phyloP scores from a whole-genome alignment of 2,113 vertebrate genomes.

The Callithrix jacchus region DNA sequence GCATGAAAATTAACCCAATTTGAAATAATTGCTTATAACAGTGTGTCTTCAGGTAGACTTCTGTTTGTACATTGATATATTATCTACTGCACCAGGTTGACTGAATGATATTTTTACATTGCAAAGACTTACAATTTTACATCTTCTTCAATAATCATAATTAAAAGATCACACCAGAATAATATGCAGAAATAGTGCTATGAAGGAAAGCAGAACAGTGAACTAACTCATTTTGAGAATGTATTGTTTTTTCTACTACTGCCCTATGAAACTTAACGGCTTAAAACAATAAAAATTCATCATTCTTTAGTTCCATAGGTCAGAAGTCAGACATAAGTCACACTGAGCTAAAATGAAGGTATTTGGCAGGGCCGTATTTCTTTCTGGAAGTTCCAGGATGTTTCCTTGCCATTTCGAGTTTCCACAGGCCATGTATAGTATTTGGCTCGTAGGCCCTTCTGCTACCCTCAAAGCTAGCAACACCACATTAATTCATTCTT shows the following conservation, averaged over 20 bases:
- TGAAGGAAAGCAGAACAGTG: not conserved
- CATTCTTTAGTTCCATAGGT: not conserved
- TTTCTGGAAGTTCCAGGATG: not conserved
- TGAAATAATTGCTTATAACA: not conserved
- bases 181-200: not conserved
- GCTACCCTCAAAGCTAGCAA: not conserved
- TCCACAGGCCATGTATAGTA: not conserved
- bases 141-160: not conserved
- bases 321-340: not conserved
- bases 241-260: not conserved
- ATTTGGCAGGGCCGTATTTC: not conserved
- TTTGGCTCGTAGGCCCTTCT: not conserved
- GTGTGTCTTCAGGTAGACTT: not conserved
- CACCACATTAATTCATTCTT: not conserved
- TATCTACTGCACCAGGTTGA: not conserved
- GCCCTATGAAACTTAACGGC: not conserved
- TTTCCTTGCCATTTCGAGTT: not conserved
- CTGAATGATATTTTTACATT: not conserved
- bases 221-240: not conserved
- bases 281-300: not conserved
- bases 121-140: not conserved
- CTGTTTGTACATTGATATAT: not conserved
- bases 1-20: not conserved
- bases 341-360: not conserved
- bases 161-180: not conserved